Conservation (phyloP, 2,797 vertebrate species). For the Numenius phaeopus region DNA sequence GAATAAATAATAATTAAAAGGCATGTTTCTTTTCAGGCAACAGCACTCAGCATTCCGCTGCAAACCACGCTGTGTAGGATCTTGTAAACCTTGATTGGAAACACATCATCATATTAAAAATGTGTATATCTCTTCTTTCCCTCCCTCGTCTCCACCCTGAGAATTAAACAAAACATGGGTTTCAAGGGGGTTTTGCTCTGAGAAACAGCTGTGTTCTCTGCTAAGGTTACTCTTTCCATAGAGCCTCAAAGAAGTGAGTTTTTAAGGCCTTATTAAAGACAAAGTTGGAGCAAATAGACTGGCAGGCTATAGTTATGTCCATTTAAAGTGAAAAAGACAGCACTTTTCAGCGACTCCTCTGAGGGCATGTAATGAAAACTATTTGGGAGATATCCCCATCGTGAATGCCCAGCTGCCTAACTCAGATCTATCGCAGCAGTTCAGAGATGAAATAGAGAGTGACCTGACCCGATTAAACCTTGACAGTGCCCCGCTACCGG, state of each 20-base stretch:
- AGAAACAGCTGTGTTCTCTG: slow-evolving; percentile 8
- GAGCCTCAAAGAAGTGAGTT: slow-evolving; percentile 38
- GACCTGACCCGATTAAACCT: slow-evolving; percentile 70
- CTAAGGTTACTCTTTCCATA: slow-evolving; percentile 23
- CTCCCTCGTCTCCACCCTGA: neutral
- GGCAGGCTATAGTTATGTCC: neutral
- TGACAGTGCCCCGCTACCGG: neutral
- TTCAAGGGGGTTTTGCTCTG: slow-evolving; percentile 48
- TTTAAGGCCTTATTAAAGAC: slow-evolving; percentile 68
- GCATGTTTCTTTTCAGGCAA: neutral
- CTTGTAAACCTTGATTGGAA: slow-evolving; percentile 58
- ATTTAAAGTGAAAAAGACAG: slow-evolving; percentile 64
- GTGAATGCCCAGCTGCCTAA: slow-evolving; percentile 28
- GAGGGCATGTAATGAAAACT: slow-evolving; percentile 65
- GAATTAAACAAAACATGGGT: slow-evolving; percentile 18
- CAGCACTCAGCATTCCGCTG: neutral
- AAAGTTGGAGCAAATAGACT: slow-evolving; percentile 59
- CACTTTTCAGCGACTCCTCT: slow-evolving; percentile 51
- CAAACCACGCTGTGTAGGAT: neutral
- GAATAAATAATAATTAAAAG: slow-evolving; percentile 46
- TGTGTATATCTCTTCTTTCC: slow-evolving; percentile 14
- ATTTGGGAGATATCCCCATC: slow-evolving; percentile 42
- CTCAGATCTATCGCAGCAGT: slow-evolving; percentile 36
- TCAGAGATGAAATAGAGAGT: slow-evolving; percentile 52
- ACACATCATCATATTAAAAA: slow-evolving; percentile 48